Base-by-base conservation (phyloP, 2,797 vertebrate genomes). In the Miichthys miiuy region DNA sequence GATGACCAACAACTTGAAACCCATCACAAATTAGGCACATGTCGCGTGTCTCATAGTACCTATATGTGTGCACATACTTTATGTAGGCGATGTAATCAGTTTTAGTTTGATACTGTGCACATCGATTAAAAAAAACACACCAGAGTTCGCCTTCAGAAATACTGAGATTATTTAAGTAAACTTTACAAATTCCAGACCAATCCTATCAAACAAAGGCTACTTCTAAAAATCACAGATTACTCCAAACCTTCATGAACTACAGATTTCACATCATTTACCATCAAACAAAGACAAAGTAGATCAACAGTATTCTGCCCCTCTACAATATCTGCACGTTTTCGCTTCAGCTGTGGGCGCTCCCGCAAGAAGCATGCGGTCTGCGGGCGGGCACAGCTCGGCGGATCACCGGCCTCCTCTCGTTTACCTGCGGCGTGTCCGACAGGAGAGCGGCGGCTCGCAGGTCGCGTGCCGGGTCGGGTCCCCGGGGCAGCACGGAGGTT, bases 391-490 rank as follows among this genome's bases (percentile, higher is more conserved):
- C 14, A 3, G 2, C 14, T 3, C 8, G 4, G 34, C 34, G 34
- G 34, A 38, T 38, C 57, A 34, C 61, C 23, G 8, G 16, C 6
- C 3, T 1, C 18, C n/a, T 5, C 25, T 7, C 13, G 27, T 81
- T 9, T 93, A 94, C 94, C 89, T 91, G 90, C 68, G 42, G 60
- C 58, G 78, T 0, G 61, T 68, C 46, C 80, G 75, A 38, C 27
- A 66, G 6, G 63, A 46, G 8, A 76, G 70, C 77, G 76, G 68
- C 9, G 78, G 60, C 44, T 23, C 10, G 6, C 66, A 30, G 60
- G 51, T 27, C 0, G 42, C 14, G 8, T 41, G 52, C 9, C 70
- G 67, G 47, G 13, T 38, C 18, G 79, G 81, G n/a, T 60, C 68
- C n/a, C 48, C 78, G 20, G 80, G 34, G 68, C 83, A 86, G 73